A percentile compares a stretch with the other conserved stretches of the same genome.
phyloP scores from a whole-genome alignment of 2,888 invertebrate genomes.

The Plebejus anna region DNA sequence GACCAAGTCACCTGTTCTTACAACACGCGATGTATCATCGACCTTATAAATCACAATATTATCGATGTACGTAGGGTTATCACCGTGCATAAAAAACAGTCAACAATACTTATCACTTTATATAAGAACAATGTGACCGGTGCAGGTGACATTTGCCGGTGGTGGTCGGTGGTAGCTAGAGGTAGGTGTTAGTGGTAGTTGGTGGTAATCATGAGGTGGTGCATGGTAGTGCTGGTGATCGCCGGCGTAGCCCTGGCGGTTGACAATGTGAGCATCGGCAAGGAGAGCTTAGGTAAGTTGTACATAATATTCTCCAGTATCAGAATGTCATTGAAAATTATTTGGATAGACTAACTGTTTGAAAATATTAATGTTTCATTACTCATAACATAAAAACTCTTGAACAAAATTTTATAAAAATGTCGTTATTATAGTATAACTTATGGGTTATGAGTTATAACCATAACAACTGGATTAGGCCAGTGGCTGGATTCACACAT shows the following conservation, averaged over 20 bases:
- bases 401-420: too few species aligned
- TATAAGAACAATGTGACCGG: not conserved
- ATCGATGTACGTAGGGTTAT: not conserved
- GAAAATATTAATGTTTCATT: too few species aligned
- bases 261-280: conserved; percentile 50
- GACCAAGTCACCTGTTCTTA: not conserved
- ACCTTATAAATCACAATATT: not conserved
- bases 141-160: not conserved
- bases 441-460: too few species aligned
- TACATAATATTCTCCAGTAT: not conserved
- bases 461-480: too few species aligned
- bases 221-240: conserved; percentile 51
- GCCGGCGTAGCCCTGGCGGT: conserved; percentile 58
- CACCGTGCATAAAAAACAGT: not conserved
- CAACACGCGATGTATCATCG: not conserved
- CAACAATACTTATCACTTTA: not conserved
- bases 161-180: not conserved
- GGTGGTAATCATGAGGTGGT: conserved; percentile 40
- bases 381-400: too few species aligned
- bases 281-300: conserved; percentile 57
- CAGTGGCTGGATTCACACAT: too few species aligned
- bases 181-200: not conserved
- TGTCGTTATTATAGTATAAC: too few species aligned
- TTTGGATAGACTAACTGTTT: too few species aligned
- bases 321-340: too few species aligned